Base-by-base conservation (phyloP, 2,113 vertebrate genomes). In the Sclerurus mexicanus region DNA sequence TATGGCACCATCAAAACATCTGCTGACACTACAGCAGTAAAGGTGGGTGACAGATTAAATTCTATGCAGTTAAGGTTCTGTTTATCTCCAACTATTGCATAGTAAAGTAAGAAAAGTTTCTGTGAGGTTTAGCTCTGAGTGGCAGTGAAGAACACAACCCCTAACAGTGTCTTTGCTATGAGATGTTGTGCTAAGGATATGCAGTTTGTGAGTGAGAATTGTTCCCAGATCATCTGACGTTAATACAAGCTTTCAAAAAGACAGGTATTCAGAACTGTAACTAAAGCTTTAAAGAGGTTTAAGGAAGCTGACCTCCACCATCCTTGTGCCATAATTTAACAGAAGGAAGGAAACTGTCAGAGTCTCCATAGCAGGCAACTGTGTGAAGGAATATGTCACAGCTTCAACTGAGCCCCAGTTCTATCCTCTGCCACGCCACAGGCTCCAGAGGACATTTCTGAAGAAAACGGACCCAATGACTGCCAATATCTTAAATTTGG, bases 351-450 rank as follows among this genome's bases (percentile, higher is more conserved):
- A 62, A 50, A 33, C 3, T 7, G 7, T 52, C 44, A 30, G 35
- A 55, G 37, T 53, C n/a, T 7, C 17, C 17, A 21, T 0, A 3
- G 22, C 3, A 31, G n/a, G 14, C 35, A 76, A 8, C 9, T 37
- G 4, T 39, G 53, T 37, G 56, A 58, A 35, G 62, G 49, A 24
- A 9, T 35, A 8, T 62, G 14, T 71, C 46, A 62, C n/a, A 72
- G 66, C 16, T 83, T 8, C 33, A 87, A 42, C 33, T 73, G 37
- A 85, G 37, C 8, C 40, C 9, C 47, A 42, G 10, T 42, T 63
- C 37, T 44, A 8, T 14, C 17, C 50, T 79, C 33, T 50, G 31
- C 37, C 3, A 1, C 59, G 49, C 20, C 35, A 47, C 25, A 60
- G 39, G 14, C 18, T 73, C 27, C 33, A 42, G 58, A 69, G 16